Conservation (phyloP, 2,888 invertebrate genomes). For the Hoplodrina ambigua region DNA sequence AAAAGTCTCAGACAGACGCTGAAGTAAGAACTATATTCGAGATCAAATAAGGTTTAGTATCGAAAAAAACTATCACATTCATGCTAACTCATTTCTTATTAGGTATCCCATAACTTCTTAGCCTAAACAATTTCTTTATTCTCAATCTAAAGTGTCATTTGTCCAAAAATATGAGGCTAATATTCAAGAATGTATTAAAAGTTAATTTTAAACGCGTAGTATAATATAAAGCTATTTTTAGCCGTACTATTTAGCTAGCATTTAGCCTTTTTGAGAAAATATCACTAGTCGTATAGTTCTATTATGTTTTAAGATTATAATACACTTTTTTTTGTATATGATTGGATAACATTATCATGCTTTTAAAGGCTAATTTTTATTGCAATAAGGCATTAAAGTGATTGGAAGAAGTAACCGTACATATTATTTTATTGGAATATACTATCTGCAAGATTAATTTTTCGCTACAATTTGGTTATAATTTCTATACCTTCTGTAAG, state of each 20-base stretch:
- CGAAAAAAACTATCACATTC: constrained; percentile 19
- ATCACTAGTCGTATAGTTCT: constrained; percentile 5
- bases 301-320: constrained; percentile 12
- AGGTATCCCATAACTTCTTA: constrained; percentile 16
- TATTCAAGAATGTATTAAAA: constrained; percentile 70
- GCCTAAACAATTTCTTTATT: constrained; percentile 31
- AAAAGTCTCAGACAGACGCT: background rate
- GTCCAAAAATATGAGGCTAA: constrained; percentile 68
- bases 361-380: constrained; percentile 1
- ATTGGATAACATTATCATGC: background rate
- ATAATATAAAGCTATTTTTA: background rate
- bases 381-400: constrained; percentile 11
- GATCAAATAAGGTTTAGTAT: constrained; percentile 28
- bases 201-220: constrained; percentile 44
- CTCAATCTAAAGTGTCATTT: constrained; percentile 47
- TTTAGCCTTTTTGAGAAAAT: constrained; percentile 8
- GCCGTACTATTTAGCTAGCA: background rate
- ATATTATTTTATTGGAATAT: background rate
- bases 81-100: constrained; percentile 17
- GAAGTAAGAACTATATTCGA: background rate
- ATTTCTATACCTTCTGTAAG: background rate
- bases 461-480: constrained; percentile 1
- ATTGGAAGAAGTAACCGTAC: constrained; percentile 12
- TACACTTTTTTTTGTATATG: background rate
- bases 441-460: background rate